Conservation (phyloP, 2,888 invertebrate species). For the Sesamia inferens region DNA sequence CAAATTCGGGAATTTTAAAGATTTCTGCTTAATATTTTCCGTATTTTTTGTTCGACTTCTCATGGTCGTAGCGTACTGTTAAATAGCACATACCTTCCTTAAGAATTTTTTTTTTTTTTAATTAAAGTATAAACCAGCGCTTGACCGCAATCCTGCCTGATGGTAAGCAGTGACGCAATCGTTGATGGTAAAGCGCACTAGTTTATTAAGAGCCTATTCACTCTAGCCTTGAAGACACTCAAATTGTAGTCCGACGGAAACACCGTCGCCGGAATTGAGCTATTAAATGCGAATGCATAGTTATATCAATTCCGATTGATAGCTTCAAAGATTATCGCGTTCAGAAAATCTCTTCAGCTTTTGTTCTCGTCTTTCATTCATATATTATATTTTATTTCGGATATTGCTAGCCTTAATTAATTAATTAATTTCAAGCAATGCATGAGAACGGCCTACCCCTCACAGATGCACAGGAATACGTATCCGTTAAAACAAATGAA, state of each 20-base stretch:
- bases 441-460: constrained; percentile 65
- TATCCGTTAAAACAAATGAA: constrained; percentile 75
- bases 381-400: no score
- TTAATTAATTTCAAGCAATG: constrained; percentile 66
- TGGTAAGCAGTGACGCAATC: no score
- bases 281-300: background rate
- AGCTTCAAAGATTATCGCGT: background rate
- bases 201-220: no score
- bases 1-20: background rate
- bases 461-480: constrained; percentile 59
- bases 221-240: no score
- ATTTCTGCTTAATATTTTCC: background rate
- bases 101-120: no score
- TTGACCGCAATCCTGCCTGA: no score
- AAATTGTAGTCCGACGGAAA: no score
- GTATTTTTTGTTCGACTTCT: background rate
- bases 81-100: background rate
- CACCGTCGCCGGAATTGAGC: no score
- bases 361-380: no score
- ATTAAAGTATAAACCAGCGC: no score
- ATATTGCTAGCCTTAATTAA: background rate
- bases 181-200: no score
- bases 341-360: background rate
- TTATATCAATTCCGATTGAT: background rate
- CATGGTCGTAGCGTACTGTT: background rate